Percentiles rank a stretch among this genome's conserved stretches.
These are phyloP conservation scores for Platichthys flesus DNA, from an alignment of 2,113 vertebrate species.

Conservation along the genomic window DNA sequence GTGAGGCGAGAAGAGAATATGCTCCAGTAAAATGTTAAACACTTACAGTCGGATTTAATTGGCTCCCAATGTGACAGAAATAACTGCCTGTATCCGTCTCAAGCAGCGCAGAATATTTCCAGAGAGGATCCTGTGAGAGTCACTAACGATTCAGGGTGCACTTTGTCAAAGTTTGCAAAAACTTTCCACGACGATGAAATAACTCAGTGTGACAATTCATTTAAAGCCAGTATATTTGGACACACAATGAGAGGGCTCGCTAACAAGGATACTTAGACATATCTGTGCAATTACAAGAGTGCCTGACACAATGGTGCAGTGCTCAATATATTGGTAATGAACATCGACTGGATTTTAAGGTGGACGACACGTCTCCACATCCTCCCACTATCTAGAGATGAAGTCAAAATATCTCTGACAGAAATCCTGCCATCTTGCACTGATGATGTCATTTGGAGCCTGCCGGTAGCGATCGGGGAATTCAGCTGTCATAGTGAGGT, in stretches of 20 bases:
- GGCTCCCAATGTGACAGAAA: constrained; percentile 60
- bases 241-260: not conserved
- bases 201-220: constrained; percentile 48
- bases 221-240: constrained; percentile 28
- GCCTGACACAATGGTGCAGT: not conserved
- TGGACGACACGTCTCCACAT: too few species aligned
- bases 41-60: constrained; percentile 65
- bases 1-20: not conserved
- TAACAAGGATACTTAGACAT: constrained; percentile 40
- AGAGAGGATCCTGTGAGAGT: constrained; percentile 52
- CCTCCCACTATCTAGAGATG: too few species aligned
- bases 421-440: too few species aligned
- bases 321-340: not conserved
- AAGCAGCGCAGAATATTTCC: constrained; percentile 19
- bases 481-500: not conserved
- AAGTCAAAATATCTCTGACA: too few species aligned
- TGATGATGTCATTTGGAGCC: too few species aligned
- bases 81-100: constrained; percentile 51
- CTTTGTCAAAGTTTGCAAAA: constrained; percentile 60
- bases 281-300: constrained; percentile 32
- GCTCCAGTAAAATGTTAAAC: constrained; percentile 42
- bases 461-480: too few species aligned
- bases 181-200: constrained; percentile 42
- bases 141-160: constrained; percentile 62
- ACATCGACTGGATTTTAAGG: too few species aligned